These are phyloP conservation scores for Scolopax bukidnonensis DNA, from an alignment of 2,797 vertebrate species.

Conservation along the genomic window DNA sequence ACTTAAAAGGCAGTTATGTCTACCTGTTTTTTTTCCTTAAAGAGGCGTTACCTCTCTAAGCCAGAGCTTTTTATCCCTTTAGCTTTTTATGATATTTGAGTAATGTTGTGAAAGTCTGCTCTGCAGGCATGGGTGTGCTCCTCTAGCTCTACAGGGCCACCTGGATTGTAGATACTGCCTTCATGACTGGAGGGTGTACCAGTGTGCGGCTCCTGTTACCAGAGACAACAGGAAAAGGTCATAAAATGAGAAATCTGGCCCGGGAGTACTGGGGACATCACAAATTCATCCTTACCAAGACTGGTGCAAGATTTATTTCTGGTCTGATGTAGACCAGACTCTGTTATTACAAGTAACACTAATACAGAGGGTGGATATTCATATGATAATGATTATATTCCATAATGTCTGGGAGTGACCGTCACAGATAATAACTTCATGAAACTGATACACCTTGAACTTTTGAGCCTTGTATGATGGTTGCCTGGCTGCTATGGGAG, in stretches of 20 bases:
- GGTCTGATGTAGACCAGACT: background rate
- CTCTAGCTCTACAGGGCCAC: background rate
- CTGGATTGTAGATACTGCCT: background rate
- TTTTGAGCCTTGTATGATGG: background rate
- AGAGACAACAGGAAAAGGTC: background rate
- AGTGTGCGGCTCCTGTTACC: background rate
- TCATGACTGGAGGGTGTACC: background rate
- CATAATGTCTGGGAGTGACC: background rate
- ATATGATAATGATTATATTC: background rate
- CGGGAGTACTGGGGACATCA: background rate
- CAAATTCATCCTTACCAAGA: background rate
- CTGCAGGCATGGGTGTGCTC: background rate
- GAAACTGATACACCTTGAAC: background rate
- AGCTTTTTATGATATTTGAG: background rate
- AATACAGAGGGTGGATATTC: background rate
- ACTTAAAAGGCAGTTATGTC: background rate
- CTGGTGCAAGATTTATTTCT: background rate
- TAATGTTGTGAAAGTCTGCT: background rate
- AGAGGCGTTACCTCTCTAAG: background rate
- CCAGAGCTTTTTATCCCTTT: rapidly evolving
- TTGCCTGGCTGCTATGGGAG: background rate
- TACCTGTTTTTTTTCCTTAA: background rate
- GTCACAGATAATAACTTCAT: background rate
- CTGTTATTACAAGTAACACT: background rate
- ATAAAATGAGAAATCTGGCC: background rate